Percentiles rank a stretch among this genome's conserved stretches.
phyloP scores from a whole-genome alignment of 2,888 invertebrate genomes.

The Drosophila percnosoma region DNA sequence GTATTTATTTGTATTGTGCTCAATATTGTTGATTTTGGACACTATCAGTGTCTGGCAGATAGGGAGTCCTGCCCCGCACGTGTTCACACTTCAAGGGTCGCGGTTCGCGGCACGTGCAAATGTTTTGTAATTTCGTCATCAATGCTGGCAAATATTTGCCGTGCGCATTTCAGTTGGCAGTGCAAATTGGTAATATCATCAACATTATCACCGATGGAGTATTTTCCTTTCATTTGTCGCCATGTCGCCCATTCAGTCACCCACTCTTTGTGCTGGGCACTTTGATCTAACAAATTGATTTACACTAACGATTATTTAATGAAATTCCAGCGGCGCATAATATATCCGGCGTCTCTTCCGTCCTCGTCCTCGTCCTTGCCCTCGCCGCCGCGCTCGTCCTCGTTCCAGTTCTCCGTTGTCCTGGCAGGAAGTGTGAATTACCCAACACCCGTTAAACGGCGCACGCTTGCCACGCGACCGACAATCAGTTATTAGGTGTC shows the following conservation, averaged over 20 bases:
- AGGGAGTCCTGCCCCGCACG: constrained; percentile 59
- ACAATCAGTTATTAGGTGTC: constrained; percentile 59
- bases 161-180: constrained; percentile 50
- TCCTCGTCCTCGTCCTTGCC: not conserved
- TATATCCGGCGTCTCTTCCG: constrained; percentile 13
- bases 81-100: constrained; percentile 79
- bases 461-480: constrained; percentile 61
- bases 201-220: constrained; percentile 25
- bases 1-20: constrained; percentile 23
- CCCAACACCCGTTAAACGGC: constrained; percentile 56
- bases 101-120: constrained; percentile 67
- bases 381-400: not conserved
- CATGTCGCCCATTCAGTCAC: constrained; percentile 63
- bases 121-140: constrained; percentile 64
- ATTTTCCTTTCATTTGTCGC: constrained; percentile 77
- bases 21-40: constrained; percentile 74
- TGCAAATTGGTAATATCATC: constrained; percentile 71
- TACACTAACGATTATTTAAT: constrained; percentile 80
- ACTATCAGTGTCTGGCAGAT: constrained; percentile 47
- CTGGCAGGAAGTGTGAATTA: constrained; percentile 75
- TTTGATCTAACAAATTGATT: constrained; percentile 77
- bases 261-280: constrained; percentile 20
- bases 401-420: constrained; percentile 31
- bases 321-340: constrained; percentile 67
- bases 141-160: constrained; percentile 67